These are phyloP conservation scores for Cryptops parisi DNA, from an alignment of 2,888 invertebrate genomes.

Conservation along the genomic window DNA sequence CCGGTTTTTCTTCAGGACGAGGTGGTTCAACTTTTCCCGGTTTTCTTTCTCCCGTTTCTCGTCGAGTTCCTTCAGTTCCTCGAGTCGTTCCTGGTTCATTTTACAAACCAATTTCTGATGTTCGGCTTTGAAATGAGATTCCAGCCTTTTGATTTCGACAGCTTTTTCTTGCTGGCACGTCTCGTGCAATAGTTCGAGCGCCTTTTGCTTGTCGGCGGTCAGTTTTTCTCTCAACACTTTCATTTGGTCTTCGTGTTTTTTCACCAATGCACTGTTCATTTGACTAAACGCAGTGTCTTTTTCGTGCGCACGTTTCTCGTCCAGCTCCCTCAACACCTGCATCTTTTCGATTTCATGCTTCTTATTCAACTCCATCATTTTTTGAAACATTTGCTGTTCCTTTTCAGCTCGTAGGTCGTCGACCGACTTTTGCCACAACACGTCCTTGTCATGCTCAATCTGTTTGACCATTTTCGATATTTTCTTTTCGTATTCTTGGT, in stretches of 20 bases:
- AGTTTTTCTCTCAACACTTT: not conserved
- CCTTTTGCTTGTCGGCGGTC: not conserved
- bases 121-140: constrained; percentile 1
- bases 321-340: not conserved
- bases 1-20: constrained; percentile 5
- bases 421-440: constrained; percentile 1
- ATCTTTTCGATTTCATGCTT: constrained; percentile 2
- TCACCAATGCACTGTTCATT: not conserved
- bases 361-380: constrained; percentile 4
- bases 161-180: not conserved
- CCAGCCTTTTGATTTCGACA: constrained; percentile 4
- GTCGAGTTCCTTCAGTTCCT: constrained; percentile 8
- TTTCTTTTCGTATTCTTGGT: not conserved
- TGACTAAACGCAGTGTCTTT: not conserved
- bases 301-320: not conserved
- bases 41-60: constrained; percentile 8
- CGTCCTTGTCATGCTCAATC: not conserved
- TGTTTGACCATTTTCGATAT: not conserved
- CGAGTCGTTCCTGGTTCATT: not conserved
- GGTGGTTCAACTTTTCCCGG: constrained; percentile 1
- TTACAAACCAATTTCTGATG: not conserved
- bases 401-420: constrained; percentile 2
- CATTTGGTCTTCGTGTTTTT: not conserved
- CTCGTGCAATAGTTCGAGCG: not conserved
- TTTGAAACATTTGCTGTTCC: constrained; percentile 4